Conservation (phyloP, 2,797 vertebrate species). For the Xenops minutus region DNA sequence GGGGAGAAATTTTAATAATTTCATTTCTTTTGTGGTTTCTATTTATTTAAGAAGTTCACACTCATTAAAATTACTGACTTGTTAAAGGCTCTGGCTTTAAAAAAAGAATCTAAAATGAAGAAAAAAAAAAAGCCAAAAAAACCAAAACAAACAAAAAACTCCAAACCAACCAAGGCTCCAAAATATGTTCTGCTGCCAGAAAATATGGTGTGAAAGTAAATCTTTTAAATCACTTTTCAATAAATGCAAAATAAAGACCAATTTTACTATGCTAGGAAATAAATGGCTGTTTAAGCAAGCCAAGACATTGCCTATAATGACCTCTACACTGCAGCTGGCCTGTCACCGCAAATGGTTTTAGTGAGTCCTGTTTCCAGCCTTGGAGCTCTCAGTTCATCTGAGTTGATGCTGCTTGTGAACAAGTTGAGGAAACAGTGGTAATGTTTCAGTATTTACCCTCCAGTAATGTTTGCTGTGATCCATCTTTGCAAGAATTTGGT, state of each 20-base stretch:
- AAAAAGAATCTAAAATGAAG: not conserved
- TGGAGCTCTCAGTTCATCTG: not conserved
- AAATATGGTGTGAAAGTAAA: not conserved
- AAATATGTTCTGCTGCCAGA: not conserved
- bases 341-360: not conserved
- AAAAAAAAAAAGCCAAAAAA: not conserved
- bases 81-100: not conserved
- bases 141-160: not conserved
- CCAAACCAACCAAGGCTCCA: not conserved
- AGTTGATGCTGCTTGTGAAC: not conserved
- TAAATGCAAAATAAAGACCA: not conserved
- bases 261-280: not conserved
- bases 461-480: not conserved
- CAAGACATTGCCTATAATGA: not conserved
- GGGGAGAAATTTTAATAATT: not conserved
- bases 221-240: not conserved
- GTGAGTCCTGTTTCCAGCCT: not conserved
- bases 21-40: not conserved
- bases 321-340: not conserved
- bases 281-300: not conserved
- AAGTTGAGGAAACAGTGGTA: not conserved
- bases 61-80: not conserved
- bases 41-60: not conserved
- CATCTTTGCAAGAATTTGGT: not conserved
- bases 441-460: not conserved